phyloP scores from a whole-genome alignment of 2,797 vertebrate genomes.

The Rhinatrema bivittatum region DNA sequence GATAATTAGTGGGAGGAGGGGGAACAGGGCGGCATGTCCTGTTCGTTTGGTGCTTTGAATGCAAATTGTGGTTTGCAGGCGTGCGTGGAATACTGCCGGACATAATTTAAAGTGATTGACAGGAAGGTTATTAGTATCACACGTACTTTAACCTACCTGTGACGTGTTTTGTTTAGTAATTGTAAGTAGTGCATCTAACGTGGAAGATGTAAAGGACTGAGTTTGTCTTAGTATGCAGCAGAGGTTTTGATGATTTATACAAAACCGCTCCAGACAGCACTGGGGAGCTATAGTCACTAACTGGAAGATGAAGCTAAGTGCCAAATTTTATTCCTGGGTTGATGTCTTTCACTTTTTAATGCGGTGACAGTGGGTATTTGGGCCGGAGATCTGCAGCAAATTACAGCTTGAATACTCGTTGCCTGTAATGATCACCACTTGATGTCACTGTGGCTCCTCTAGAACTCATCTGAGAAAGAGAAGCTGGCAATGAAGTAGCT shows the following conservation, averaged over 20 bases:
- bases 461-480: slow-evolving; percentile 14
- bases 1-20: slow-evolving; percentile 39
- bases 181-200: slow-evolving; percentile 27
- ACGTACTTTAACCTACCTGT: slow-evolving; percentile 38
- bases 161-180: slow-evolving; percentile 42
- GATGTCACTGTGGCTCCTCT: slow-evolving; percentile 43
- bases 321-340: too few relatives aligned
- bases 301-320: too few relatives aligned
- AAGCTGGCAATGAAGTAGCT: slow-evolving; percentile 6
- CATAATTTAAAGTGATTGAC: slow-evolving; percentile 53
- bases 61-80: slow-evolving; percentile 37
- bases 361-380: too few relatives aligned
- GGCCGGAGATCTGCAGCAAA: too few relatives aligned
- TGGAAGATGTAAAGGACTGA: slow-evolving; percentile 44
- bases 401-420: too few relatives aligned
- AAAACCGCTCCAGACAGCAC: too few relatives aligned
- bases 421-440: slow-evolving; percentile 46
- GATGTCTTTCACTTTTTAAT: too few relatives aligned
- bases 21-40: slow-evolving; percentile 7
- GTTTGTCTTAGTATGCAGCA: slow-evolving; percentile 18
- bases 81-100: slow-evolving; percentile 41
- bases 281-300: too few relatives aligned
- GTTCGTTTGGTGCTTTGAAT: slow-evolving; percentile 29
- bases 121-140: slow-evolving; percentile 39
- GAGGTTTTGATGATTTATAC: slow-evolving; percentile 12